These are phyloP conservation scores for Gymnocephalus cernua DNA, from an alignment of 2,113 vertebrate species.

Conservation along the genomic window DNA sequence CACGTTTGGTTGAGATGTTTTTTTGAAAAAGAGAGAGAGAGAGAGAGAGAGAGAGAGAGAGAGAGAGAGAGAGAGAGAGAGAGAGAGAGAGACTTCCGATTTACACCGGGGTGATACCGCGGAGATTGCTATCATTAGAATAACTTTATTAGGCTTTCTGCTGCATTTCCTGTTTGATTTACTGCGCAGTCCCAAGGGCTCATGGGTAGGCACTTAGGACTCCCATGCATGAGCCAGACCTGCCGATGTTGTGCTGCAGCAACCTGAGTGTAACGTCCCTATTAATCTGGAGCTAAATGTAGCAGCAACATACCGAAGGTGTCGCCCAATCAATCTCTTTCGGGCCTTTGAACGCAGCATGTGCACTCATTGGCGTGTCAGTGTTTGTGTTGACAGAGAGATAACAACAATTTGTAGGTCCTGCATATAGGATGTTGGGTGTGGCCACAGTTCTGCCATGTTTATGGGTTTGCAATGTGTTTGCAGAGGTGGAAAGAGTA, in stretches of 20 bases:
- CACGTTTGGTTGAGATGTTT: constrained; percentile 32
- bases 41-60: constrained; percentile 7
- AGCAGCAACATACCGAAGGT: constrained; percentile 54
- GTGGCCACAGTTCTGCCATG: not conserved
- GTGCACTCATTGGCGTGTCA: constrained; percentile 7
- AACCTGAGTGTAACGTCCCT: constrained; percentile 66
- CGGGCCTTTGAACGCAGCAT: constrained; percentile 26
- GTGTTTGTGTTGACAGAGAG: constrained; percentile 17
- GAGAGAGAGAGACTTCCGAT: constrained; percentile 46
- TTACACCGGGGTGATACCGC: constrained; percentile 52
- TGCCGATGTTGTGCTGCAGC: constrained; percentile 56
- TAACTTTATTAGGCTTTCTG: constrained; percentile 83
- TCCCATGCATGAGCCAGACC: constrained; percentile 63
- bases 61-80: not conserved
- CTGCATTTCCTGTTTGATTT: constrained; percentile 85
- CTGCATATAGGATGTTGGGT: not conserved
- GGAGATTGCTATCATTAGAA: constrained; percentile 80
- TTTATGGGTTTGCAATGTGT: not conserved
- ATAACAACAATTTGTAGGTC: not conserved
- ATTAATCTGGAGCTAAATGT: constrained; percentile 70
- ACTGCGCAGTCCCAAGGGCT: constrained; percentile 80
- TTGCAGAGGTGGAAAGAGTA: too few species aligned
- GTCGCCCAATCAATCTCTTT: constrained; percentile 48
- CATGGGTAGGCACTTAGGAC: constrained; percentile 72
- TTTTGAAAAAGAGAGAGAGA: constrained; percentile 3